phyloP scores from a whole-genome alignment of 2,113 vertebrate genomes.

The Anhinga rufa region DNA sequence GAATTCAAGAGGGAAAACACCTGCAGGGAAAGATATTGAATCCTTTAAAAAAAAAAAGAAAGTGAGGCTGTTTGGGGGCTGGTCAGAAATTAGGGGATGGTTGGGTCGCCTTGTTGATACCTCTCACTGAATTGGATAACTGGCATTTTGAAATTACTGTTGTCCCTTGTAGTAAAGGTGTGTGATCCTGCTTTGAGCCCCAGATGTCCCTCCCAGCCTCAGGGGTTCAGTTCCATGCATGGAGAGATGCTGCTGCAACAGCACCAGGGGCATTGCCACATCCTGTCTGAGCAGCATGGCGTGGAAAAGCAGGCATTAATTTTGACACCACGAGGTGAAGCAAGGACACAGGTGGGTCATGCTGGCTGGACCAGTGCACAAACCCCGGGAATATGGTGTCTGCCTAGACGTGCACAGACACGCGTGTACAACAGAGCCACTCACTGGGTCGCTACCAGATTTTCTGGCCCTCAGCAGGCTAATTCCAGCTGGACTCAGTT shows the following conservation, averaged over 20 bases:
- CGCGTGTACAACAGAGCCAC: background rate
- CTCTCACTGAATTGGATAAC: background rate
- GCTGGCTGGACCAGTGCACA: background rate
- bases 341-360: background rate
- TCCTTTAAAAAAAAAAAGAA: background rate
- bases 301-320: background rate
- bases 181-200: background rate
- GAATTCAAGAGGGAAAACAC: background rate
- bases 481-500: background rate
- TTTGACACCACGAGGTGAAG: background rate
- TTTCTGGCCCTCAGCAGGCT: background rate
- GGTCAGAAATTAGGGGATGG: background rate
- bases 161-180: background rate
- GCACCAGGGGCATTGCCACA: background rate
- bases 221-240: background rate
- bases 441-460: background rate
- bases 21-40: background rate
- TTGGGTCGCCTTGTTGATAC: accelerated
- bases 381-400: background rate
- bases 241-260: background rate
- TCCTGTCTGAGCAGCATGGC: accelerated
- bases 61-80: background rate
- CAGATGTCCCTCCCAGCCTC: background rate
- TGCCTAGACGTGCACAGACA: background rate
- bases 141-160: background rate